phyloP scores from a whole-genome alignment of 1,140 invertebrate genomes.

The Homarus americanus region DNA sequence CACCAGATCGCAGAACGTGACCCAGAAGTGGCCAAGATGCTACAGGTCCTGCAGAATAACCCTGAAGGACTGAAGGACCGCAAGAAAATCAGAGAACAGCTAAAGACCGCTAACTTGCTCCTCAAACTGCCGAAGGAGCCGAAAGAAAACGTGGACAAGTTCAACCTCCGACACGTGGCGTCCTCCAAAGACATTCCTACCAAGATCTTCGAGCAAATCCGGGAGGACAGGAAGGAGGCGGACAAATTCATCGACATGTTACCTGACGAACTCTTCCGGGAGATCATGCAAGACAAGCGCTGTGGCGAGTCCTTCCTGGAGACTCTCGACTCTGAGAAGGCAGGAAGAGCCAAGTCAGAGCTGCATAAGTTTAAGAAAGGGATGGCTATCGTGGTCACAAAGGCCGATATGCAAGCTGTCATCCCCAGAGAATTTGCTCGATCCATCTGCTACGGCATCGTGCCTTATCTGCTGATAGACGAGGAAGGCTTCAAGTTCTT shows the following conservation, averaged over 20 bases:
- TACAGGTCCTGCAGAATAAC: constrained; percentile 66
- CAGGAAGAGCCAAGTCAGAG: constrained; percentile 77
- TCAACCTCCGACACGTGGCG: constrained; percentile 73
- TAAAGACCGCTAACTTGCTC: constrained; percentile 61
- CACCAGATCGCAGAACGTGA: constrained; percentile 82
- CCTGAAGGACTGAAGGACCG: constrained; percentile 79
- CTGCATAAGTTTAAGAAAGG: constrained; percentile 72
- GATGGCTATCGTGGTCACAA: constrained; percentile 82
- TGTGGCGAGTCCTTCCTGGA: constrained; percentile 76
- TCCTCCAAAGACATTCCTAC: constrained; percentile 72
- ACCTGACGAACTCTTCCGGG: constrained; percentile 69
- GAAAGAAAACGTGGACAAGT: constrained; percentile 27
- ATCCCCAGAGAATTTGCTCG: constrained; percentile 86
- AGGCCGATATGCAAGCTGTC: constrained; percentile 87
- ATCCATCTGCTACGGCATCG: constrained; percentile 86
- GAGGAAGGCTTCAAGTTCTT: constrained; percentile 87
- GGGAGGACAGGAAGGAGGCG: constrained; percentile 73
- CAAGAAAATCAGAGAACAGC: constrained; percentile 69
- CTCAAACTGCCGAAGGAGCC: constrained; percentile 57
- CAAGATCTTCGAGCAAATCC: constrained; percentile 73
- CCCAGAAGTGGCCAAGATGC: constrained; percentile 61
- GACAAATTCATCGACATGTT: constrained; percentile 72
- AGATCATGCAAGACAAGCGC: constrained; percentile 83
- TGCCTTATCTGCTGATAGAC: constrained; percentile 87
- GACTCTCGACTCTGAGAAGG: constrained; percentile 82